Conservation (phyloP, 2,888 invertebrate species). For the Pollenia angustigena region DNA sequence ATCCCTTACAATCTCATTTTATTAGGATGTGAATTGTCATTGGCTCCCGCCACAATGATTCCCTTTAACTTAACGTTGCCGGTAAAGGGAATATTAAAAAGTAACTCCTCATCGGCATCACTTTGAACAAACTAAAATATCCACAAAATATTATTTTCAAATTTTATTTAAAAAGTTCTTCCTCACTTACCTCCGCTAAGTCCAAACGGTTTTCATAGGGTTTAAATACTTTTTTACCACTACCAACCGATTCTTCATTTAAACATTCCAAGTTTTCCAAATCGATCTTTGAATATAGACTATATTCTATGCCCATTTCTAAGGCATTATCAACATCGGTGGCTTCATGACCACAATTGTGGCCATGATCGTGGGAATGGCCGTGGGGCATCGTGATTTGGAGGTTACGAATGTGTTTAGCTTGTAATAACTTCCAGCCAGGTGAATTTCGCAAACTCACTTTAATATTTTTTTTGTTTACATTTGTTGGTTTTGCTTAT, state of each 20-base stretch:
- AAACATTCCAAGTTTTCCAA: conserved; percentile 93
- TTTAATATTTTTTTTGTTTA: neutral
- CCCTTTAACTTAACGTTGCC: conserved; percentile 98
- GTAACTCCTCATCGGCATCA: conserved; percentile 97
- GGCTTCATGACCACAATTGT: conserved; percentile 82
- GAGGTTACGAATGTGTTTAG: neutral
- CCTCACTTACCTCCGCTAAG: conserved; percentile 87
- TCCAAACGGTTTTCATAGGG: conserved; percentile 94
- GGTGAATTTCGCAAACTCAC: conserved; percentile 2
- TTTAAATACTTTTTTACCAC: conserved; percentile 95
- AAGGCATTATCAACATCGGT: conserved; percentile 82
- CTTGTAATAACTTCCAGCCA: neutral
- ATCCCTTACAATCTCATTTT: conserved; percentile 92
- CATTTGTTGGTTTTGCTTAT: neutral
- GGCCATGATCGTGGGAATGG: conserved; percentile 82
- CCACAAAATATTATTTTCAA: neutral
- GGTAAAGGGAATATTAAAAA: conserved; percentile 98
- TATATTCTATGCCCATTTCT: conserved; percentile 85
- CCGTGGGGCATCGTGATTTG: conserved; percentile 81
- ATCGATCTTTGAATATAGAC: conserved; percentile 95
- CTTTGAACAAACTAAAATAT: conserved; percentile 94
- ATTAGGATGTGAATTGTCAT: conserved; percentile 93
- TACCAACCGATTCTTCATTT: conserved; percentile 94
- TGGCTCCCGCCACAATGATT: conserved; percentile 95
- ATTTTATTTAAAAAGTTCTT: neutral